Conservation (phyloP, 1,140 invertebrate species). For the Penaeus indicus region DNA sequence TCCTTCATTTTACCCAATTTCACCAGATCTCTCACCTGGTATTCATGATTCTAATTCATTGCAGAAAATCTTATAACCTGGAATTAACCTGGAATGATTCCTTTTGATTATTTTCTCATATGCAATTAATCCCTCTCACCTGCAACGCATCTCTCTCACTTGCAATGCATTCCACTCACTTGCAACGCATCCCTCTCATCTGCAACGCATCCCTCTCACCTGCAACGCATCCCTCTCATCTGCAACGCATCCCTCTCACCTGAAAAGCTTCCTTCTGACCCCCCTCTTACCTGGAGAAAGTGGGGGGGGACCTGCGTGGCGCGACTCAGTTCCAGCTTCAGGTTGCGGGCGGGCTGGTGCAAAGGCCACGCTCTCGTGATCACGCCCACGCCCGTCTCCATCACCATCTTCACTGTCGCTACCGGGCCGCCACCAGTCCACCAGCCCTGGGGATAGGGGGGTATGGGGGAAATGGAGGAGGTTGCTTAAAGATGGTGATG, state of each 20-base stretch:
- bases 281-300: constrained; percentile 41
- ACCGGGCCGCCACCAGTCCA: constrained; percentile 40
- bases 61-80: no score
- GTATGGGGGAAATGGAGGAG: no score
- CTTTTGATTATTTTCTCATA: no score
- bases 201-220: not conserved
- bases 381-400: constrained; percentile 49
- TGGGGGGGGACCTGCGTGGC: constrained; percentile 48
- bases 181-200: not conserved
- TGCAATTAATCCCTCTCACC: no score
- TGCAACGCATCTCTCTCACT: not conserved
- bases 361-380: constrained; percentile 56
- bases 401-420: constrained; percentile 56
- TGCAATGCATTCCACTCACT: not conserved
- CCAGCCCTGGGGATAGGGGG: constrained; percentile 12
- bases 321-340: constrained; percentile 36
- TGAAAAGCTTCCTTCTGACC: not conserved
- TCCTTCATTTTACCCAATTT: no score
- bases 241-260: not conserved
- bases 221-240: no score
- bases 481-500: not conserved
- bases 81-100: no score
- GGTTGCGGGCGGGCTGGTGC: constrained; percentile 15
- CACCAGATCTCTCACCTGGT: no score
- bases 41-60: no score